Evolutionary conservation across 37 sponge, comb jelly and placozoan genomes (phyloP), one percentile per base, ranked within the genome.

Genomic region (Sycon ciliatum): DNA sequence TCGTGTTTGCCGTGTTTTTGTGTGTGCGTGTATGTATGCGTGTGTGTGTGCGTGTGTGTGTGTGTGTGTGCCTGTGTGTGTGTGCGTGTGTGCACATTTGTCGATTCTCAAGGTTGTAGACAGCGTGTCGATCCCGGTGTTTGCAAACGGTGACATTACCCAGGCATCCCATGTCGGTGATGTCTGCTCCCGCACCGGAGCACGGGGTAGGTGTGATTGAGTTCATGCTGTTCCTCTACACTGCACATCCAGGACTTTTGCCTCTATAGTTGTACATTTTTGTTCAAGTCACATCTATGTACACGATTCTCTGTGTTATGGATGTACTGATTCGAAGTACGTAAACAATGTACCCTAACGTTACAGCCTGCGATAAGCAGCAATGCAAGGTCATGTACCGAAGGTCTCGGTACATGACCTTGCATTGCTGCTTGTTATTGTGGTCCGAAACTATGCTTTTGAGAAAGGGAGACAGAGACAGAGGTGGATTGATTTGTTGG

Each of bases 131-230:
- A 77, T 94, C 1, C 95, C 95, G 4, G 95, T 94, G 57, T 62
- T 94, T 46, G 90, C 91, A 54, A 94, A 94, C 72, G 95, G 95
- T 1, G 89, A 89, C 53, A 82, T 94, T 20, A 69, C 65, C 2
- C 75, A 23, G 30, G 38, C 71, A 33, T 52, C 29, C 3, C 86
- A 89, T 33, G 74, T 82, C n/a, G 23, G 9, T 3, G 32, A 60
- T 53, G 79, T 86, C 4, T 57, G 36, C 11, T 29, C 38, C 0
- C n/a, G 27, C 0, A 90, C 87, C 37, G 79, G 81, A 40, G 87
- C 83, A 11, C 42, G 86, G 73, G 91, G 90, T 78, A 53, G 2
- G 3, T 7, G 2, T 70, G 26, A 30, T 55, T 3, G 4, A 26
- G 22, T 26, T 4, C 22, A 3, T 55, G 56, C 24, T 26, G 56